Conservation (phyloP, 2,888 invertebrate genomes). For the Drosophila anceps region DNA sequence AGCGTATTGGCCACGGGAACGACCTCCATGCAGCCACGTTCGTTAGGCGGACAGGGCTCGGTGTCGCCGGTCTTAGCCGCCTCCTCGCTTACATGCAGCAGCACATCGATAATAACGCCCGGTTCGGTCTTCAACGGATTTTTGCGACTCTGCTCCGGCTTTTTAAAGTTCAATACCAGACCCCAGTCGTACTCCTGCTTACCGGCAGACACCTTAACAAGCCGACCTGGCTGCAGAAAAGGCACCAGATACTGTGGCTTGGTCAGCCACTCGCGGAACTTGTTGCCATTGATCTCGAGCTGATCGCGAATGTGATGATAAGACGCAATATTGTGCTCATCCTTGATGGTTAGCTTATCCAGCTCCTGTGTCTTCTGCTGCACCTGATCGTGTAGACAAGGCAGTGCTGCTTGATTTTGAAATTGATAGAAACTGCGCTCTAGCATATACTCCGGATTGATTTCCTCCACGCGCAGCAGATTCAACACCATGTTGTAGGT, state of each 20-base stretch:
- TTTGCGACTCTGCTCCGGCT: constrained; percentile 86
- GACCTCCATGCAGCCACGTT: constrained; percentile 90
- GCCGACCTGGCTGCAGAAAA: constrained; percentile 96
- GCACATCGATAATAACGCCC: constrained; percentile 91
- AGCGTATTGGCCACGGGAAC: constrained; percentile 94
- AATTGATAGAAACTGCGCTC: constrained; percentile 99
- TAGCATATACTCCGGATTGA: constrained; percentile 99
- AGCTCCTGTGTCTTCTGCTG: constrained; percentile 88
- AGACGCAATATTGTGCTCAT: constrained; percentile 91
- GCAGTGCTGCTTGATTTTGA: constrained; percentile 98
- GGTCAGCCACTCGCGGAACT: constrained; percentile 92
- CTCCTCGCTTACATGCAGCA: constrained; percentile 92
- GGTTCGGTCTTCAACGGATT: constrained; percentile 86
- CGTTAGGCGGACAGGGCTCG: constrained; percentile 89
- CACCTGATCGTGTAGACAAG: constrained; percentile 92
- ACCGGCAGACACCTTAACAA: constrained; percentile 95
- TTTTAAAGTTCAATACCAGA: constrained; percentile 96
- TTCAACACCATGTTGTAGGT: constrained; percentile 99
- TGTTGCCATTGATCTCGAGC: constrained; percentile 90
- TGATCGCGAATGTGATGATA: constrained; percentile 95
- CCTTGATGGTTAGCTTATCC: constrained; percentile 88
- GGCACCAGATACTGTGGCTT: constrained; percentile 95
- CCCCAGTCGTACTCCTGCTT: constrained; percentile 98
- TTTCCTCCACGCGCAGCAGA: constrained; percentile 98
- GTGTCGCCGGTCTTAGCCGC: constrained; percentile 88